Evolutionary conservation across 2,113 vertebrate genomes (phyloP).

Genomic region (Mionectes macconnelli): DNA sequence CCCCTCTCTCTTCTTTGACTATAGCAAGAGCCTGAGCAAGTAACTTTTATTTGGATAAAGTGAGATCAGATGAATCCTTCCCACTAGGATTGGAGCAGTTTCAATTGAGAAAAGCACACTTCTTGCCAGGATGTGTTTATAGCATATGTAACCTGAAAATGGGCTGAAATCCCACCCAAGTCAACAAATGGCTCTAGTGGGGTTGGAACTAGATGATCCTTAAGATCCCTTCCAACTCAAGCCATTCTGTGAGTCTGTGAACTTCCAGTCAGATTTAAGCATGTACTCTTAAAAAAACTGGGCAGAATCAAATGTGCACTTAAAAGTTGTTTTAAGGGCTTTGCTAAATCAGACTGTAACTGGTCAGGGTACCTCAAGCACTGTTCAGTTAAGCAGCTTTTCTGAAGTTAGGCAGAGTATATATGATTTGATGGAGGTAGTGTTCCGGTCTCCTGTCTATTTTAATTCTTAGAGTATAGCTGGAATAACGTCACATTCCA

Average conservation of each 20-base stretch:
- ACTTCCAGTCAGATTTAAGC: not conserved
- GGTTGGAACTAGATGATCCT: not conserved
- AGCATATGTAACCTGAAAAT: not conserved
- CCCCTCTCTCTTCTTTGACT: not conserved
- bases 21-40: not conserved
- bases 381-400: not conserved
- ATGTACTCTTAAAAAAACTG: not conserved
- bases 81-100: not conserved
- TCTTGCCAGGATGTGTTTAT: not conserved
- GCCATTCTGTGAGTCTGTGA: not conserved
- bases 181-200: not conserved
- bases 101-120: not conserved
- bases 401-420: not conserved
- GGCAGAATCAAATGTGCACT: not conserved
- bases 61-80: not conserved
- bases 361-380: not conserved
- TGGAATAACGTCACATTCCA: not conserved
- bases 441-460: not conserved
- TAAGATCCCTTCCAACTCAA: not conserved
- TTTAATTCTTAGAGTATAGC: not conserved
- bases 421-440: not conserved
- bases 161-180: not conserved
- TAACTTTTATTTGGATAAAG: not conserved
- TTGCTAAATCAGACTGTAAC: not conserved
- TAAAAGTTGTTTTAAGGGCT: not conserved